phyloP scores from a whole-genome alignment of 1,140 invertebrate species.

The Aphis gossypii region DNA sequence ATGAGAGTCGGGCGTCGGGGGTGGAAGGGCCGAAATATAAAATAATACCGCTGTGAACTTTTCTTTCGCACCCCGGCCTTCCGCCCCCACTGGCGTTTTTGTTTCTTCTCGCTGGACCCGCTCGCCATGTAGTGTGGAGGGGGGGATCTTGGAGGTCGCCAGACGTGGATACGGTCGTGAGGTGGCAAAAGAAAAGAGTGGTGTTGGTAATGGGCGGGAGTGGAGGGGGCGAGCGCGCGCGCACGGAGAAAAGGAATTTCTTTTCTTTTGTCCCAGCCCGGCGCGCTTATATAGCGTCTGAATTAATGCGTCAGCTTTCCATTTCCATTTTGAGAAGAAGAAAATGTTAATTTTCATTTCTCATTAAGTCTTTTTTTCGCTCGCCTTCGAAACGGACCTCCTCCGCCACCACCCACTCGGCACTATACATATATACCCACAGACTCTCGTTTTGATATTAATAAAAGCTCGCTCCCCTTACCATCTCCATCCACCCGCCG shows the following conservation, averaged over 20 bases:
- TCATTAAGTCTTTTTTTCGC: conserved; percentile 58
- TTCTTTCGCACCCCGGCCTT: conserved; percentile 45
- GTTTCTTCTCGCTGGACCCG: conserved; percentile 42
- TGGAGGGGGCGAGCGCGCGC: neutral
- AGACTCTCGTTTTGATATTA: conserved; percentile 51
- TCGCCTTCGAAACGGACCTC: conserved; percentile 54
- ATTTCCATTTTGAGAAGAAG: conserved; percentile 58
- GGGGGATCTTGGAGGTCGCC: neutral
- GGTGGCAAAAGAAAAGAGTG: conserved; percentile 39
- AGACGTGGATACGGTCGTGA: neutral
- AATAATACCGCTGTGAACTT: conserved; percentile 57
- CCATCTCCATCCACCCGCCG: neutral
- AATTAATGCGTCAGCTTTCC: conserved; percentile 58
- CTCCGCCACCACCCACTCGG: neutral
- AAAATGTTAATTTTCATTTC: conserved; percentile 58
- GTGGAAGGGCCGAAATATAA: conserved; percentile 57
- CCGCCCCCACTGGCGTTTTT: conserved; percentile 32
- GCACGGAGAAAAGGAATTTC: conserved; percentile 48
- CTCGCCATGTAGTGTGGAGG: neutral
- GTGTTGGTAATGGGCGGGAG: neutral
- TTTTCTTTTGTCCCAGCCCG: conserved; percentile 53
- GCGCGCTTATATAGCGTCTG: conserved; percentile 54
- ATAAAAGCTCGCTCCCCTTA: conserved; percentile 39
- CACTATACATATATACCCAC: neutral
- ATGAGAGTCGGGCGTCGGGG: neutral